These are phyloP conservation scores for Enteromius trimaculatus DNA, from an alignment of 2,797 vertebrate species.

Conservation along the genomic window DNA sequence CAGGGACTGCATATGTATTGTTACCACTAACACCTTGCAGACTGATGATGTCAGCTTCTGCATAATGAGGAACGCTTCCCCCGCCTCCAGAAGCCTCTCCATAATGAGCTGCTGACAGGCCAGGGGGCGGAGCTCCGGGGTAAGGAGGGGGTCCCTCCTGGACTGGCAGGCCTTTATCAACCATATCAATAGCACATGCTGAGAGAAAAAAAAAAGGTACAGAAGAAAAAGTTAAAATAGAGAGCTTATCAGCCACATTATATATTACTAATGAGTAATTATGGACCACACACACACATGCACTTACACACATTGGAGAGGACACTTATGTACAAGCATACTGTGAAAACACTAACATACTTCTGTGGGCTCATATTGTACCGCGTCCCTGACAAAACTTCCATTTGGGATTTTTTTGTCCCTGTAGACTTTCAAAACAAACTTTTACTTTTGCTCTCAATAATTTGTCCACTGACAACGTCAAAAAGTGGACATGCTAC, in stretches of 20 bases:
- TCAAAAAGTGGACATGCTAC: not conserved
- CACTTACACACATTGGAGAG: constrained; percentile 38
- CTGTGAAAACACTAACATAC: not conserved
- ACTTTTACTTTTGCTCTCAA: not conserved
- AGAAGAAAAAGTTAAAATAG: not conserved
- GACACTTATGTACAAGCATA: constrained; percentile 12
- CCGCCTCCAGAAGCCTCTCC: constrained; percentile 79
- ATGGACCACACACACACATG: constrained; percentile 41
- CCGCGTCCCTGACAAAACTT: not conserved
- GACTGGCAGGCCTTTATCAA: constrained; percentile 78
- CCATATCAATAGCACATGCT: constrained; percentile 83
- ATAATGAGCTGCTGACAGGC: constrained; percentile 78
- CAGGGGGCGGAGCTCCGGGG: constrained; percentile 77
- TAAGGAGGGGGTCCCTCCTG: constrained; percentile 83
- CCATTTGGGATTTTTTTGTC: not conserved
- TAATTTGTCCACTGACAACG: not conserved
- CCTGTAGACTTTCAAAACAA: not conserved
- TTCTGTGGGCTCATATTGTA: not conserved
- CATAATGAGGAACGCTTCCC: constrained; percentile 90
- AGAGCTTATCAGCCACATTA: not conserved
- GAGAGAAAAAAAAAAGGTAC: not conserved
- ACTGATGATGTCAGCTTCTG: constrained; percentile 92
- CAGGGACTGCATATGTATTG: constrained; percentile 91
- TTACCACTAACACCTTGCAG: constrained; percentile 92
- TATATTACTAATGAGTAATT: not conserved